These are phyloP conservation scores for Procavia capensis DNA, from an alignment of 2,113 vertebrate species.

Conservation along the genomic window DNA sequence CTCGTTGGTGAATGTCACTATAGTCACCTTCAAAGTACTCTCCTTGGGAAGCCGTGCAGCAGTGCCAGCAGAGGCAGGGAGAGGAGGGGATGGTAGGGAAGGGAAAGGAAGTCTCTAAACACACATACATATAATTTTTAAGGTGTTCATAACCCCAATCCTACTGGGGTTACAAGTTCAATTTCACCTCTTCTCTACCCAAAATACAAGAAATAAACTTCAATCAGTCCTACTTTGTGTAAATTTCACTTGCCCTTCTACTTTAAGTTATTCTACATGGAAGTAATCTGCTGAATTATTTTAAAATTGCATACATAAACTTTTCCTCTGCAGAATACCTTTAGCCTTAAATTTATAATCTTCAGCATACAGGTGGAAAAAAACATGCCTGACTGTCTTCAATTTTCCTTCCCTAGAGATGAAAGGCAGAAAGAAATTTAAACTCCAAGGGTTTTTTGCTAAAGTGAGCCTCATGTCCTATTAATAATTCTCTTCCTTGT, in stretches of 20 bases:
- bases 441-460: not conserved
- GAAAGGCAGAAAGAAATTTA: slow-evolving; percentile 56
- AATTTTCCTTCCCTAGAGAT: slow-evolving; percentile 55
- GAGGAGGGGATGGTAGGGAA: too few species aligned
- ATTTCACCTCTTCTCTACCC: not conserved
- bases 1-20: too few species aligned
- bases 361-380: slow-evolving; percentile 46
- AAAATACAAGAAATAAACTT: slow-evolving; percentile 17
- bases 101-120: not conserved
- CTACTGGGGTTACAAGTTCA: not conserved
- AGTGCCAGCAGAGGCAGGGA: too few species aligned
- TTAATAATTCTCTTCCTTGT: slow-evolving; percentile 61
- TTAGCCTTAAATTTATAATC: slow-evolving; percentile 61
- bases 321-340: slow-evolving; percentile 49
- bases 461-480: slow-evolving; percentile 26
- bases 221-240: slow-evolving; percentile 17
- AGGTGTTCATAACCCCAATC: not conserved
- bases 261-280: slow-evolving; percentile 41
- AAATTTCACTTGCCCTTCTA: slow-evolving; percentile 44
- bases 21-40: too few species aligned
- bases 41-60: too few species aligned
- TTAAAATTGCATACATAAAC: slow-evolving; percentile 46
- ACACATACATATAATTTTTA: slow-evolving; percentile 13
- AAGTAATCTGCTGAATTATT: slow-evolving; percentile 62
- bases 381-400: slow-evolving; percentile 63